Conservation (phyloP, 2,113 vertebrate species). For the Propithecus coquereli region DNA sequence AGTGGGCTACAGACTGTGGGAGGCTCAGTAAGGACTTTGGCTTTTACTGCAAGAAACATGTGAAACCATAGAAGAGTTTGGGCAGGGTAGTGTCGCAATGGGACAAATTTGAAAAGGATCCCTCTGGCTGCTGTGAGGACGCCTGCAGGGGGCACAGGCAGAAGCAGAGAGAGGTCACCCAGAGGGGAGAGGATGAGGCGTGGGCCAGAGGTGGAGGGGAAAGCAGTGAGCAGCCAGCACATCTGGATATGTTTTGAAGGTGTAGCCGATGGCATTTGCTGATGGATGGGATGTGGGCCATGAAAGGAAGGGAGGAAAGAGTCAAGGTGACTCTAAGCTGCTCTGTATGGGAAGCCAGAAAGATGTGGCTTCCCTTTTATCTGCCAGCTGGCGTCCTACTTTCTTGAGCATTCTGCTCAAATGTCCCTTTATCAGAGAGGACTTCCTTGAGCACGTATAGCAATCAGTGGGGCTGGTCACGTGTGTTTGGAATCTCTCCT, state of each 20-base stretch:
- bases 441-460: neutral
- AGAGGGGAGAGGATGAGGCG: neutral
- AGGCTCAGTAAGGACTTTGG: neutral
- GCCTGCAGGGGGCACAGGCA: neutral
- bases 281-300: neutral
- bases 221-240: neutral
- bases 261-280: neutral
- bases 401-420: conserved; percentile 6
- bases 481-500: neutral
- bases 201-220: neutral
- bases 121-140: neutral
- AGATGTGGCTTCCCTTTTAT: rapidly evolving
- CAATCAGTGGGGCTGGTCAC: neutral
- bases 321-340: neutral
- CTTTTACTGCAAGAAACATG: neutral
- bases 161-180: neutral
- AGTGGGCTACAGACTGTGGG: too few species aligned
- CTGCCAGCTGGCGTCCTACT: neutral
- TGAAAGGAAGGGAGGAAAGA: neutral
- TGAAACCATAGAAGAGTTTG: neutral
- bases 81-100: neutral
- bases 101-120: neutral
- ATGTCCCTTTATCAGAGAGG: neutral
- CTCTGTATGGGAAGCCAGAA: neutral
- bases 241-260: neutral